These are phyloP conservation scores for Bombus turneri DNA, from an alignment of 1,140 invertebrate species.

Conservation along the genomic window DNA sequence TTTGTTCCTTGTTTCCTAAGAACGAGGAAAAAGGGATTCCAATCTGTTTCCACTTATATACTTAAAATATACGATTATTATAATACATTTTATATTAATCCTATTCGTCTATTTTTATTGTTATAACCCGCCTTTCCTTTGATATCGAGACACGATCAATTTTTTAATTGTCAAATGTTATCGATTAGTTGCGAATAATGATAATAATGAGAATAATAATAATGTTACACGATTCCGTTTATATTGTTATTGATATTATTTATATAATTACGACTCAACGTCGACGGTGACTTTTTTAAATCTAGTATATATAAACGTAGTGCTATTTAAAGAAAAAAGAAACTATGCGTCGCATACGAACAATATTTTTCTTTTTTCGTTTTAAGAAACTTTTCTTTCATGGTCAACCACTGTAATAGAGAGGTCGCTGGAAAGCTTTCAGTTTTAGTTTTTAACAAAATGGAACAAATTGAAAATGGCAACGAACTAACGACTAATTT, in stretches of 20 bases:
- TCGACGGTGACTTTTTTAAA: not conserved
- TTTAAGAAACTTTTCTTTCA: not conserved
- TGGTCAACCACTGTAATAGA: too few species aligned
- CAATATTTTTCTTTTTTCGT: not conserved
- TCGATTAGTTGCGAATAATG: not conserved
- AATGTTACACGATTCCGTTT: slow-evolving; percentile 23
- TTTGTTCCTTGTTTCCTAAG: not conserved
- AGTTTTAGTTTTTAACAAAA: not conserved
- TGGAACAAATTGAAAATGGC: slow-evolving; percentile 3
- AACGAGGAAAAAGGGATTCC: slow-evolving; percentile 33
- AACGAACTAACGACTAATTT: slow-evolving; percentile 27
- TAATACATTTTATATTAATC: slow-evolving; percentile 82
- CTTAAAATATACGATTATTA: slow-evolving; percentile 75
- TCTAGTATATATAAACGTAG: not conserved
- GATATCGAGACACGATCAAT: not conserved
- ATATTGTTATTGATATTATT: slow-evolving; percentile 10
- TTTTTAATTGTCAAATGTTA: slow-evolving; percentile 7
- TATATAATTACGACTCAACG: not conserved
- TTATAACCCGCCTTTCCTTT: slow-evolving; percentile 36
- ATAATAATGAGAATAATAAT: not conserved
- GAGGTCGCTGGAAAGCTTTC: not conserved
- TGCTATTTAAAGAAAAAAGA: not conserved
- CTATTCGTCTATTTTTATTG: slow-evolving; percentile 61
- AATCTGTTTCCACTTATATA: slow-evolving; percentile 69
- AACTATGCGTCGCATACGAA: not conserved